Conservation (phyloP, 1,140 invertebrate genomes). For the Dreissena polymorpha region DNA sequence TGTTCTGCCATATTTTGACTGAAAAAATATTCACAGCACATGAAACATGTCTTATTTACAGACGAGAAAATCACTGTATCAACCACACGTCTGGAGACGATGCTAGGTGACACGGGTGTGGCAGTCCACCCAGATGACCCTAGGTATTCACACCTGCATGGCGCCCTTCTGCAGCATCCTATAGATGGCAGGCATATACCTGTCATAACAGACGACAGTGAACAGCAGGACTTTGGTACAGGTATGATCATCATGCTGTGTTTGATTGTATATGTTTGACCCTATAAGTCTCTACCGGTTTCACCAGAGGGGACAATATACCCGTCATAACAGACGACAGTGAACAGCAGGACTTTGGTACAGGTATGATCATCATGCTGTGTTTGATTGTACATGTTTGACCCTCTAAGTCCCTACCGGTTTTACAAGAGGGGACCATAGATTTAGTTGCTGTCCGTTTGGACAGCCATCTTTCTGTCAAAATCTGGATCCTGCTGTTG, state of each 20-base stretch:
- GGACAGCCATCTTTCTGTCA: no score
- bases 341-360: conserved; percentile 96
- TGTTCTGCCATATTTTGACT: no score
- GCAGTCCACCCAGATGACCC: conserved; percentile 96
- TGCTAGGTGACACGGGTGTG: conserved; percentile 98
- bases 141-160: conserved; percentile 86
- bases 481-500: no score
- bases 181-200: conserved; percentile 87
- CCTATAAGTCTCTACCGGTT: no score
- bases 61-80: conserved; percentile 93
- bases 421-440: no score
- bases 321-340: conserved; percentile 94
- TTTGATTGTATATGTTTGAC: no score
- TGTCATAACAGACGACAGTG: conserved; percentile 94
- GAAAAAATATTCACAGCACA: no score
- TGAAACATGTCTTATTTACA: conserved; percentile 39
- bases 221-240: conserved; percentile 96
- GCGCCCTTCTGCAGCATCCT: conserved; percentile 85
- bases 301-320: no score
- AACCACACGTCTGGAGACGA: conserved; percentile 98
- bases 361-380: conserved; percentile 82
- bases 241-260: conserved; percentile 81
- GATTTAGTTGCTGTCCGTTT: no score
- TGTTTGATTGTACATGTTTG: no score
- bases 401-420: no score